phyloP scores from a whole-genome alignment of 2,888 invertebrate species.

The Aproaerema taeniolella region DNA sequence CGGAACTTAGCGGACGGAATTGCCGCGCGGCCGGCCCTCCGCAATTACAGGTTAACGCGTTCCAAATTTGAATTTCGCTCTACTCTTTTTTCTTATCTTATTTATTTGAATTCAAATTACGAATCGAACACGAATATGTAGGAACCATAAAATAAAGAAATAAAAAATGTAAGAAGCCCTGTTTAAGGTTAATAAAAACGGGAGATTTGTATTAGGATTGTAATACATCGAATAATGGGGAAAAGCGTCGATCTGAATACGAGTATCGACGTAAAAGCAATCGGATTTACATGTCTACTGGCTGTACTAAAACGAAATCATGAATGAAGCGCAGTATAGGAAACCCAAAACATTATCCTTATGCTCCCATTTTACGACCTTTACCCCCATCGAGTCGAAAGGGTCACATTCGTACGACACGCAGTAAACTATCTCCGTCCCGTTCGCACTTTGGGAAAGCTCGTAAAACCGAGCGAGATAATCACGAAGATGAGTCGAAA shows the following conservation, averaged over 20 bases:
- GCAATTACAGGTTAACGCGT: conserved; percentile 66
- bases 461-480: conserved; percentile 69
- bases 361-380: conserved; percentile 78
- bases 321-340: conserved; percentile 76
- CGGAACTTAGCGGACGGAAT: conserved; percentile 45
- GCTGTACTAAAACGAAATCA: conserved; percentile 75
- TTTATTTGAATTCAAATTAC: neutral
- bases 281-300: conserved; percentile 75
- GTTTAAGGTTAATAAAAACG: conserved; percentile 10
- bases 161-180: neutral
- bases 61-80: conserved; percentile 58
- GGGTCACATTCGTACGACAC: conserved; percentile 72
- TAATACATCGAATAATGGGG: conserved; percentile 63
- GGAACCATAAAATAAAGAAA: neutral
- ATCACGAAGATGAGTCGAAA: conserved; percentile 76
- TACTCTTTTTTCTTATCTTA: conserved; percentile 17
- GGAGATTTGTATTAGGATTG: conserved; percentile 57
- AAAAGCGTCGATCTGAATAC: conserved; percentile 48
- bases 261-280: conserved; percentile 64
- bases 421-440: conserved; percentile 55
- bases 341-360: conserved; percentile 77
- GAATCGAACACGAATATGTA: neutral
- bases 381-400: conserved; percentile 75
- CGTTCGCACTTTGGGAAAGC: conserved; percentile 40
- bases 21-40: conserved; percentile 43